These are phyloP conservation scores for Clinocottus analis DNA, from an alignment of 2,113 vertebrate genomes.

Conservation along the genomic window DNA sequence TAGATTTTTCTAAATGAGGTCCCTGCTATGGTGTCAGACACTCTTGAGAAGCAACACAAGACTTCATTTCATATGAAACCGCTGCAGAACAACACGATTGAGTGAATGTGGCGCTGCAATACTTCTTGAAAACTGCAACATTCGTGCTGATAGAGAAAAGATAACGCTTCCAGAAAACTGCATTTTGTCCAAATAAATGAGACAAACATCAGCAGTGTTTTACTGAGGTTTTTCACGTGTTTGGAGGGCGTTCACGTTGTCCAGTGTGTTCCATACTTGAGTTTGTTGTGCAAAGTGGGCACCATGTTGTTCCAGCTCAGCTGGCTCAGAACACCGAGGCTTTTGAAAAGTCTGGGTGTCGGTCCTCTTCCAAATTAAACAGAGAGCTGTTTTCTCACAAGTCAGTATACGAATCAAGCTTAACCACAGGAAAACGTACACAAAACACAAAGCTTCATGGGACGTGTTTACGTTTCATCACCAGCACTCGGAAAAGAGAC, in stretches of 20 bases:
- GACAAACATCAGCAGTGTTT: not conserved
- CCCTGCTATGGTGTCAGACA: too few relatives aligned
- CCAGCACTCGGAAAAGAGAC: not conserved
- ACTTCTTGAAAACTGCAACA: too few relatives aligned
- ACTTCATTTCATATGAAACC: not conserved
- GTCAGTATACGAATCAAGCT: not conserved
- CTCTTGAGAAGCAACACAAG: not conserved
- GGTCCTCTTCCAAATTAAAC: not conserved
- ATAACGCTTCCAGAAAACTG: not conserved
- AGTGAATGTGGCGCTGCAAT: not conserved
- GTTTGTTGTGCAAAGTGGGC: conserved; percentile 15
- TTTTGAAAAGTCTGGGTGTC: not conserved
- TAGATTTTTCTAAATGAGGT: not conserved
- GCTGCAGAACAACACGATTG: not conserved
- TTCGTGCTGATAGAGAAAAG: not conserved
- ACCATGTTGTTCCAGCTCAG: conserved; percentile 4
- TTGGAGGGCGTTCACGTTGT: not conserved
- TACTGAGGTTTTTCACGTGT: not conserved
- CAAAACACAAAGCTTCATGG: not conserved
- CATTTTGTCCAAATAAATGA: not conserved
- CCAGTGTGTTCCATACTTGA: not conserved
- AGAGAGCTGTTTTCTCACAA: not conserved
- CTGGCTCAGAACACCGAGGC: conserved; percentile 1
- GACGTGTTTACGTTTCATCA: conserved; percentile 6
- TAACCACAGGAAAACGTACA: conserved; percentile 5